A percentile compares a stretch with the other conserved stretches of the same genome.
phyloP scores from a whole-genome alignment of 2,888 invertebrate genomes.

The Brachylomia viminalis region DNA sequence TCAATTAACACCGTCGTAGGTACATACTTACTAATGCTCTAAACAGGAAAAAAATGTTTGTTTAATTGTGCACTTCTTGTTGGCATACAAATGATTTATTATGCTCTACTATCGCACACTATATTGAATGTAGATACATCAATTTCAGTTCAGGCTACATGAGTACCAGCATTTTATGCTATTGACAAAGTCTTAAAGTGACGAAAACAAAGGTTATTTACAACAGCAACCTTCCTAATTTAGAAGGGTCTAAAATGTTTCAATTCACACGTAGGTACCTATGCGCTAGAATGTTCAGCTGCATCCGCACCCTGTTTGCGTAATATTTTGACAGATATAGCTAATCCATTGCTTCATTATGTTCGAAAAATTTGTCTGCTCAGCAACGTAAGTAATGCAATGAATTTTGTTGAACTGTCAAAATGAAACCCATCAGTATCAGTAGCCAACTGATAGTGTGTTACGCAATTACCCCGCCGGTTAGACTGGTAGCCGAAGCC shows the following conservation, averaged over 20 bases:
- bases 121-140: not conserved
- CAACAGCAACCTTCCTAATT: not conserved
- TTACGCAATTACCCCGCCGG: no score
- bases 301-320: no score
- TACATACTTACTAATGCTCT: slow-evolving; percentile 30
- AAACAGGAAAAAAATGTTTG: slow-evolving; percentile 55
- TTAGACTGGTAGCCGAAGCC: not conserved
- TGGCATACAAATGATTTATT: slow-evolving; percentile 26
- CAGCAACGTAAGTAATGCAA: no score
- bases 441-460: no score
- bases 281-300: not conserved
- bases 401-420: no score
- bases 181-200: not conserved
- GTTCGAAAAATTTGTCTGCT: no score
- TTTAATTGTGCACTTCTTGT: slow-evolving; percentile 21
- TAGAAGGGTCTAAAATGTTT: not conserved
- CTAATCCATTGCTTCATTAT: no score
- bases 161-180: not conserved
- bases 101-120: slow-evolving; percentile 1
- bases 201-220: not conserved
- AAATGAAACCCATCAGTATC: no score
- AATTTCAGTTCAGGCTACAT: slow-evolving; percentile 1
- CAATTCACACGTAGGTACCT: no score
- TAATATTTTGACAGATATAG: no score
- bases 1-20: slow-evolving; percentile 40